Conservation (phyloP, 1,140 invertebrate species). For the Sycophila sp. region DNA sequence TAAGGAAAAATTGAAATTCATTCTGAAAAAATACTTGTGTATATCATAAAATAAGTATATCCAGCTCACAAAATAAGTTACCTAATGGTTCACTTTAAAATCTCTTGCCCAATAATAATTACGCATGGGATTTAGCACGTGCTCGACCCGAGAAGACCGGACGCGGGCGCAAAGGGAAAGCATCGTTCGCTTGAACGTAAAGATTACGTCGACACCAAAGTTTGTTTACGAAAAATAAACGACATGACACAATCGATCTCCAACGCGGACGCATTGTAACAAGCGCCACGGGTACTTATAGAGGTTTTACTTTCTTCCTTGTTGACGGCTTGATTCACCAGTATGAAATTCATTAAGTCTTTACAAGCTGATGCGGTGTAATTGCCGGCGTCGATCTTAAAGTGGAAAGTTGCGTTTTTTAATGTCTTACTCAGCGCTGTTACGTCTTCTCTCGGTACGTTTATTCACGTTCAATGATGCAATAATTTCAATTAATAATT, state of each 20-base stretch:
- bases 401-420: background rate
- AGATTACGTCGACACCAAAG: slow-evolving; percentile 1
- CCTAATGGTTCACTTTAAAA: too few species aligned
- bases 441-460: too few species aligned
- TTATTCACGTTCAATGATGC: too few species aligned
- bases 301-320: slow-evolving; percentile 5
- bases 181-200: background rate
- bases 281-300: background rate
- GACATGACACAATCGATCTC: slow-evolving; percentile 3
- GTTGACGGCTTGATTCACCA: background rate
- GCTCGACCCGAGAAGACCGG: background rate
- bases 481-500: too few species aligned
- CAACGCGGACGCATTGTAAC: background rate
- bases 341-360: background rate
- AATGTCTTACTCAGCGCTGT: background rate
- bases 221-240: slow-evolving; percentile 1
- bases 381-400: background rate
- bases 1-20: too few species aligned
- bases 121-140: background rate
- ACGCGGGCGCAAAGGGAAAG: background rate
- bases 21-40: too few species aligned
- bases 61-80: too few species aligned
- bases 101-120: too few species aligned
- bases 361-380: background rate
- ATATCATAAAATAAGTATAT: too few species aligned